phyloP scores from a whole-genome alignment of 2,888 invertebrate species.

The Xestoiulus laeticollis region DNA sequence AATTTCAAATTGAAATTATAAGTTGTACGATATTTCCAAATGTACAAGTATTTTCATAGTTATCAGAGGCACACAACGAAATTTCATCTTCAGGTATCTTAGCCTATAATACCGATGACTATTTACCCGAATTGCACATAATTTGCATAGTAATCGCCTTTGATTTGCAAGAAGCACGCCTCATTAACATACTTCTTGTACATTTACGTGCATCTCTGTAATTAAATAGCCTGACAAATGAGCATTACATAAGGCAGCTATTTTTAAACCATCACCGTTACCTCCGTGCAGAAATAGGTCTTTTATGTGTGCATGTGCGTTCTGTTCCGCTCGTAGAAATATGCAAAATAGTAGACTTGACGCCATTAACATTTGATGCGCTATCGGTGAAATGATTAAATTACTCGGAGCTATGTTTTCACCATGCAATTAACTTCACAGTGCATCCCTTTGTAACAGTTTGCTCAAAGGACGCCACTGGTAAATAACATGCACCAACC shows the following conservation, averaged over 20 bases:
- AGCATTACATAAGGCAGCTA: background rate
- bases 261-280: slow-evolving; percentile 15
- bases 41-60: too few species aligned
- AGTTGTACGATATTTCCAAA: too few species aligned
- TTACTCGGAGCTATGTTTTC: slow-evolving; percentile 14
- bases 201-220: background rate
- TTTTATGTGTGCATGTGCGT: background rate
- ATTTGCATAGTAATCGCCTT: background rate
- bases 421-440: background rate
- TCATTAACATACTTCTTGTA: background rate
- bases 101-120: background rate
- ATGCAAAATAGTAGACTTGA: slow-evolving; percentile 32
- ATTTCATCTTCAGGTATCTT: background rate
- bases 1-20: too few species aligned
- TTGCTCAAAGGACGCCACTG: slow-evolving; percentile 13
- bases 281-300: slow-evolving; percentile 15
- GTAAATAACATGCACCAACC: slow-evolving; percentile 1
- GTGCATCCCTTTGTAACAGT: slow-evolving; percentile 1
- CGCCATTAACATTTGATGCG: slow-evolving; percentile 23
- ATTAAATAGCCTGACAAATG: background rate
- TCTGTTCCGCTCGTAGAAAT: background rate
- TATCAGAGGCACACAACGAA: background rate
- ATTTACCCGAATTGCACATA: background rate
- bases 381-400: slow-evolving; percentile 36
- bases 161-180: background rate